Conservation (phyloP, 1,140 invertebrate genomes). For the Littorina saxatilis region DNA sequence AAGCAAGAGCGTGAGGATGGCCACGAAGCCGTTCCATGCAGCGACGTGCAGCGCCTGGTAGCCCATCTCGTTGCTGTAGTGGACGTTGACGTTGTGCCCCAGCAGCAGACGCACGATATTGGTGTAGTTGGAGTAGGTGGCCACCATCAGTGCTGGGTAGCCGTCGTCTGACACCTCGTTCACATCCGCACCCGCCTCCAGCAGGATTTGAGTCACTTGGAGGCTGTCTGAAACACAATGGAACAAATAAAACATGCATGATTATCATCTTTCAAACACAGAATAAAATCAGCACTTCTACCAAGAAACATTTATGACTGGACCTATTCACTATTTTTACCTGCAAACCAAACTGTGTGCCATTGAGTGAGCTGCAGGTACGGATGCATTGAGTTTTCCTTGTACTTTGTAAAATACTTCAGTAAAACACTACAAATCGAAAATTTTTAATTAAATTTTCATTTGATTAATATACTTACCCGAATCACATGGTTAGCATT, state of each 20-base stretch:
- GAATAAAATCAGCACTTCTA: too few relatives aligned
- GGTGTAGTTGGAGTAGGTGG: conserved; percentile 49
- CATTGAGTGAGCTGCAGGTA: too few relatives aligned
- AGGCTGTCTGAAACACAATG: conserved; percentile 39
- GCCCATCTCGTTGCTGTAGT: conserved; percentile 45
- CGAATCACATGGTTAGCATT: too few relatives aligned
- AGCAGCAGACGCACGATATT: conserved; percentile 52
- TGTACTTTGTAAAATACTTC: too few relatives aligned
- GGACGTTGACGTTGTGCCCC: conserved; percentile 50
- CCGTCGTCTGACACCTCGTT: conserved; percentile 47
- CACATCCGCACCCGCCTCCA: conserved; percentile 62
- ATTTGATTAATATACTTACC: too few relatives aligned
- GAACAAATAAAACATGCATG: not conserved
- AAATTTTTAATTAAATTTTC: too few relatives aligned
- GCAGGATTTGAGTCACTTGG: conserved; percentile 50
- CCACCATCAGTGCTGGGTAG: conserved; percentile 54
- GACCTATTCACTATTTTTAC: too few relatives aligned
- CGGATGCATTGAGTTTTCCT: too few relatives aligned
- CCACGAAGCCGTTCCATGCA: conserved; percentile 61
- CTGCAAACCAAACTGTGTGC: too few relatives aligned
- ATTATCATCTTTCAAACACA: too few relatives aligned
- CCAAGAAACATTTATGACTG: too few relatives aligned
- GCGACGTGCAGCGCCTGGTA: conserved; percentile 65
- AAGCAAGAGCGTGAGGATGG: conserved; percentile 52
- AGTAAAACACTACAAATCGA: too few relatives aligned